Percentiles rank a stretch among this genome's conserved stretches.
These are phyloP conservation scores for Mycogona germanica DNA, from an alignment of 2,888 invertebrate species.

Conservation along the genomic window DNA sequence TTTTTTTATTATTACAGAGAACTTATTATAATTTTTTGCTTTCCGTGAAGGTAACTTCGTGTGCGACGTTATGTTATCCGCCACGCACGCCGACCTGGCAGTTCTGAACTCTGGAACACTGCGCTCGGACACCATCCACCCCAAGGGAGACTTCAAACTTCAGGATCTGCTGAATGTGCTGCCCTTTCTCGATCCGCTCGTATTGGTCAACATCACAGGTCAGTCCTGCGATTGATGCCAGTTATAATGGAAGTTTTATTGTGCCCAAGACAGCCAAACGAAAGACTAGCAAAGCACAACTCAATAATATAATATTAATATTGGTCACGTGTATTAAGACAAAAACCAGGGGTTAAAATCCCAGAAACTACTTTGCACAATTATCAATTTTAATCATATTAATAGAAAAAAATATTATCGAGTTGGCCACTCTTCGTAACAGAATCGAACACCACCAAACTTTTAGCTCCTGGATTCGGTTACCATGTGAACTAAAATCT, in stretches of 20 bases:
- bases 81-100: constrained; percentile 73
- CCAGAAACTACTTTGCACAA: too few species aligned
- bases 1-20: too few species aligned
- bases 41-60: constrained; percentile 42
- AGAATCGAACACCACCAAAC: too few species aligned
- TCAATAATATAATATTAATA: too few species aligned
- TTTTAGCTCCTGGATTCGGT: too few species aligned
- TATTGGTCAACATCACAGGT: constrained; percentile 61
- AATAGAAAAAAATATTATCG: too few species aligned
- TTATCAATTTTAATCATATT: too few species aligned
- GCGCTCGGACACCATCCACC: constrained; percentile 60
- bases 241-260: constrained; percentile 1
- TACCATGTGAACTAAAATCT: too few species aligned
- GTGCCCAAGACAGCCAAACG: too few species aligned
- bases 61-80: constrained; percentile 52
- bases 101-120: constrained; percentile 80
- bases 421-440: too few species aligned
- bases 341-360: background rate
- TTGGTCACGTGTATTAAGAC: constrained; percentile 1
- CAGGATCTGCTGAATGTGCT: constrained; percentile 69
- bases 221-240: too few species aligned
- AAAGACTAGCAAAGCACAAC: too few species aligned
- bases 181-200: constrained; percentile 72
- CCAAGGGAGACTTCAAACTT: constrained; percentile 70
- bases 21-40: background rate